These are phyloP conservation scores for Centroberyx gerrardi DNA, from an alignment of 2,797 vertebrate genomes.

Conservation along the genomic window DNA sequence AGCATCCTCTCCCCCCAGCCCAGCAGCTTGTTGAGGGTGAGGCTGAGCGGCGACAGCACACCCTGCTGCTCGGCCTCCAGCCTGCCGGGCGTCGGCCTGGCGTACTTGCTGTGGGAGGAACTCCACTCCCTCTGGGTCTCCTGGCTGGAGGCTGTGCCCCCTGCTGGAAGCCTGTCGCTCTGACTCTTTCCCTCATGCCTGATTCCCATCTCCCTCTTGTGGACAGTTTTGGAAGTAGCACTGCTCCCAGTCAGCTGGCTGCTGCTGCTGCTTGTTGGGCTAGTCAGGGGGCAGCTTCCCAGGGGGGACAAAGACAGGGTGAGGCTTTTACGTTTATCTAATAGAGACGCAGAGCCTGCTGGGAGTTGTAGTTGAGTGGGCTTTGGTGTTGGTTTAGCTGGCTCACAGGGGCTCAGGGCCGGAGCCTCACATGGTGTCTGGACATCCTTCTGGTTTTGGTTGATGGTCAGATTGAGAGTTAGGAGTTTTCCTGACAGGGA, in stretches of 20 bases:
- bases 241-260: background rate
- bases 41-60: conserved; percentile 76
- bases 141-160: background rate
- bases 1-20: conserved; percentile 85
- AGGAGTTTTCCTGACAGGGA: conserved; percentile 58
- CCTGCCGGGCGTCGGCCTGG: background rate
- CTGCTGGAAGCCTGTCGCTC: background rate
- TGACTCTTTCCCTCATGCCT: conserved; percentile 6
- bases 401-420: conserved; percentile 11
- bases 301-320: conserved; percentile 78
- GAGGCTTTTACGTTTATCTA: conserved; percentile 83
- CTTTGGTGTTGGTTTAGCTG: conserved; percentile 47
- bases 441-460: conserved; percentile 40
- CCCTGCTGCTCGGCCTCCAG: conserved; percentile 55
- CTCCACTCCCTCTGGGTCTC: conserved; percentile 20
- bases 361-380: conserved; percentile 70
- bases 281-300: conserved; percentile 30
- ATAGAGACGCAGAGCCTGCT: conserved; percentile 63
- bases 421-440: conserved; percentile 14
- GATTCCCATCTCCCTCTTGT: conserved; percentile 33
- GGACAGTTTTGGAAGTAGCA: conserved; percentile 19
- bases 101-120: conserved; percentile 19
- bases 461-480: conserved; percentile 58
- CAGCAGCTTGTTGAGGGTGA: conserved; percentile 83
- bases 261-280: conserved; percentile 12